phyloP scores from a whole-genome alignment of 2,888 invertebrate genomes.

The Eupeodes latifasciatus region DNA sequence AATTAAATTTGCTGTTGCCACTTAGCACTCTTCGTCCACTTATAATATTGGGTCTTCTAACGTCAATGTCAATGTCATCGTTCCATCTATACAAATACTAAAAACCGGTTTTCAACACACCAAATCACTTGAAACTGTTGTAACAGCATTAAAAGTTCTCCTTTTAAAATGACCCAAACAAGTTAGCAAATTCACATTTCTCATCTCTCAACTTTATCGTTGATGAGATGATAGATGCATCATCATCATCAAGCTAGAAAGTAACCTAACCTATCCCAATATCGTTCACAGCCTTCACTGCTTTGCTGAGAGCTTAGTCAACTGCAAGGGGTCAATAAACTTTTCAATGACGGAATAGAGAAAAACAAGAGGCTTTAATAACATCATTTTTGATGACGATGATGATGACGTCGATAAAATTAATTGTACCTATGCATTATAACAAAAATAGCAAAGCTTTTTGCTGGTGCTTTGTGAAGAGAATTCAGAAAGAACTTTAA shows the following conservation, averaged over 20 bases:
- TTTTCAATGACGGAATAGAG: background rate
- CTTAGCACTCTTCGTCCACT: too few species aligned
- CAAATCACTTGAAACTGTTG: background rate
- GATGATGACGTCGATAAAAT: background rate
- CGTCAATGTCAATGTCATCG: too few species aligned
- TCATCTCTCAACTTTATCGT: background rate
- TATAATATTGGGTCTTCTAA: too few species aligned
- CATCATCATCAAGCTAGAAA: background rate
- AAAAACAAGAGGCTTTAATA: background rate
- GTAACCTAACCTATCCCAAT: conserved; percentile 1
- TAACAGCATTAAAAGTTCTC: background rate
- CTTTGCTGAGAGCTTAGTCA: background rate
- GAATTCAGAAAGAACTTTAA: background rate
- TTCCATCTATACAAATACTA: too few species aligned
- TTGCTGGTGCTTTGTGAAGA: background rate
- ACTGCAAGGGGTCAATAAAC: background rate
- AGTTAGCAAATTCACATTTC: background rate
- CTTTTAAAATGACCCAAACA: background rate
- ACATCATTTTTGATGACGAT: background rate
- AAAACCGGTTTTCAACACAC: background rate
- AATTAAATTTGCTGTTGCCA: too few species aligned
- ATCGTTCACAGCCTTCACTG: background rate
- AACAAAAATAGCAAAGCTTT: background rate
- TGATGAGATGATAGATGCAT: background rate
- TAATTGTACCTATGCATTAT: background rate